These are phyloP conservation scores for Esox niger DNA, from an alignment of 2,113 vertebrate genomes.

Conservation along the genomic window DNA sequence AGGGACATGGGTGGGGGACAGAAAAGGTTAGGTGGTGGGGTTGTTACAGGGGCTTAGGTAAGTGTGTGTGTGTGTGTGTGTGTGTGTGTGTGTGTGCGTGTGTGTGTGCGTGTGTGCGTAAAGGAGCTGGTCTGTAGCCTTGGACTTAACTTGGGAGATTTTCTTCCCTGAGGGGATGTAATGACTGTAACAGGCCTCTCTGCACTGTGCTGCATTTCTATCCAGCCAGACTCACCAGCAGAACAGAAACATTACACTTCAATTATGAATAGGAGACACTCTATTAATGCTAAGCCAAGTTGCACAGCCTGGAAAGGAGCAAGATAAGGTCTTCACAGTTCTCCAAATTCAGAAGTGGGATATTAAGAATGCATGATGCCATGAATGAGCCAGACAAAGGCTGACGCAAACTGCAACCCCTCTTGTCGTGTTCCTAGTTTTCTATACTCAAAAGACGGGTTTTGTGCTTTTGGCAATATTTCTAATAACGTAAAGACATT, in stretches of 20 bases:
- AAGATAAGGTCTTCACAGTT: too few species aligned
- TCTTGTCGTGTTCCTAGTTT: background rate
- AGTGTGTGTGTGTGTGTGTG: too few species aligned
- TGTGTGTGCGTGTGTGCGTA: too few species aligned
- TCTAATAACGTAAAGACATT: background rate
- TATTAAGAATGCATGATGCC: background rate
- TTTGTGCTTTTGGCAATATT: background rate
- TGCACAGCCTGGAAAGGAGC: too few species aligned
- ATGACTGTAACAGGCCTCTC: background rate
- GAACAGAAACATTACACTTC: conserved; percentile 10
- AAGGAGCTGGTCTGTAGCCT: too few species aligned
- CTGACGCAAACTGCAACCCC: background rate
- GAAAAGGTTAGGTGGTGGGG: background rate
- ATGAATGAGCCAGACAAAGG: background rate
- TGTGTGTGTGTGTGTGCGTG: too few species aligned
- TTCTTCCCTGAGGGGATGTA: conserved; percentile 1
- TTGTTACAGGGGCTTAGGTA: too few species aligned
- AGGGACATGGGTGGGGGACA: background rate
- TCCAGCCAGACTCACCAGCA: background rate
- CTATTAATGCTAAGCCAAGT: too few species aligned
- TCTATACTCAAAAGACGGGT: background rate
- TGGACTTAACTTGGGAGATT: too few species aligned
- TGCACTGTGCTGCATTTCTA: background rate
- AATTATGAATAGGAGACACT: background rate
- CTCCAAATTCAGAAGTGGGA: background rate